These are phyloP conservation scores for Isichthys henryi DNA, from an alignment of 2,113 vertebrate genomes.

Conservation along the genomic window DNA sequence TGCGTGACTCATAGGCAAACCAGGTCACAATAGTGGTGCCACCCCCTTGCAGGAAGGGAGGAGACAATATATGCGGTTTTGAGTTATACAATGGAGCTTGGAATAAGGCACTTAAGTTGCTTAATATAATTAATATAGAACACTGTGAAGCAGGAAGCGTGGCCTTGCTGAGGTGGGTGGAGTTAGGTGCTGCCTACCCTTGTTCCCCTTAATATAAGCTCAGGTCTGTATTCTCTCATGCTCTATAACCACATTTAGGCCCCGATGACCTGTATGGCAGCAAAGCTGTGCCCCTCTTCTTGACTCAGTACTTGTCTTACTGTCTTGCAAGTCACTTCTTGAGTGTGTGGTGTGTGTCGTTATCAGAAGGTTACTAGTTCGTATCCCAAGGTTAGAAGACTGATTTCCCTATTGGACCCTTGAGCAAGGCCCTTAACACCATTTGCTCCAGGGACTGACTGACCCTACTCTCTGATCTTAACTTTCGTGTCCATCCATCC, in stretches of 20 bases:
- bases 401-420: neutral
- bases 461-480: neutral
- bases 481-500: too few species aligned
- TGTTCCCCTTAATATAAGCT: neutral
- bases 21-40: conserved; percentile 93
- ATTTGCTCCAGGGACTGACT: neutral
- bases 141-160: neutral
- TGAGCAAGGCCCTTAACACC: neutral
- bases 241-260: neutral
- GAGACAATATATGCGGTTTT: neutral
- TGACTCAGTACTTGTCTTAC: neutral
- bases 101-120: neutral
- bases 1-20: conserved; percentile 90
- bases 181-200: neutral
- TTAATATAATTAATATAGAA: neutral
- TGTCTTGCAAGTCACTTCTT: neutral
- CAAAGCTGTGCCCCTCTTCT: neutral
- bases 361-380: neutral
- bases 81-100: neutral
- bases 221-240: neutral
- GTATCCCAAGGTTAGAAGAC: neutral
- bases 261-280: neutral
- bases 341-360: neutral
- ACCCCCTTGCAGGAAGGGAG: conserved; percentile 57
- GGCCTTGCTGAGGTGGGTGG: neutral